phyloP scores from a whole-genome alignment of 1,140 invertebrate genomes.

The honey bee (Apis mellifera) region DNA sequence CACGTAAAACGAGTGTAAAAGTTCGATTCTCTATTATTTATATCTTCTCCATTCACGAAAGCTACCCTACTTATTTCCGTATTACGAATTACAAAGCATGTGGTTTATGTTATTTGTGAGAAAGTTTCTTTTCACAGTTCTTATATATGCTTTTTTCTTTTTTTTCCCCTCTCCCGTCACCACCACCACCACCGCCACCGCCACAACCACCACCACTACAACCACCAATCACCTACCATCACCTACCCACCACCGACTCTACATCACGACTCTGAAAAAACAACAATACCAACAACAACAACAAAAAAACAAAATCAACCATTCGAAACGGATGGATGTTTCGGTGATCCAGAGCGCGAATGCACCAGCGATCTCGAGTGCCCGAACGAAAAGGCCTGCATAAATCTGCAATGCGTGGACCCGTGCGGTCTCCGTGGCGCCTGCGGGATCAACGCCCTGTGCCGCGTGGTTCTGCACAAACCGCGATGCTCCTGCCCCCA shows the following conservation, averaged over 20 bases:
- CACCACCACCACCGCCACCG: constrained; percentile 55
- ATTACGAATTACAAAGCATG: constrained; percentile 84
- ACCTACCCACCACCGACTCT: constrained; percentile 50
- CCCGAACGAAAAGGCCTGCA: constrained; percentile 94
- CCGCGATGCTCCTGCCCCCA: constrained; percentile 93
- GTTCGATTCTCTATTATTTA: constrained; percentile 55
- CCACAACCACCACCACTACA: constrained; percentile 47
- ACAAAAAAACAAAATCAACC: not conserved
- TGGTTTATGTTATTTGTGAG: constrained; percentile 86
- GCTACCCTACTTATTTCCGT: constrained; percentile 62
- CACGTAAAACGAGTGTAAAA: constrained; percentile 53
- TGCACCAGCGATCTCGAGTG: constrained; percentile 95
- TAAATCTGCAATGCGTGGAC: constrained; percentile 92
- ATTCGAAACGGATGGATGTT: not conserved
- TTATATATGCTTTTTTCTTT: constrained; percentile 86
- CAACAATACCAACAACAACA: constrained; percentile 23
- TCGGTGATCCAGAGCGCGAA: constrained; percentile 87
- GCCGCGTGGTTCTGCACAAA: constrained; percentile 90
- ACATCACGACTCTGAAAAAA: not conserved
- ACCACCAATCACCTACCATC: constrained; percentile 47
- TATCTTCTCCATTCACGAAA: constrained; percentile 66
- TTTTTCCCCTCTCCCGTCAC: constrained; percentile 83
- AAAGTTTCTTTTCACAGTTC: constrained; percentile 89
- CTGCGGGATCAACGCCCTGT: constrained; percentile 94
- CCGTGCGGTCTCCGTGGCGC: constrained; percentile 93